Percentiles rank a stretch among this genome's conserved stretches.
phyloP scores from a whole-genome alignment of 2,888 invertebrate species.

The Tupiocoris notatus region DNA sequence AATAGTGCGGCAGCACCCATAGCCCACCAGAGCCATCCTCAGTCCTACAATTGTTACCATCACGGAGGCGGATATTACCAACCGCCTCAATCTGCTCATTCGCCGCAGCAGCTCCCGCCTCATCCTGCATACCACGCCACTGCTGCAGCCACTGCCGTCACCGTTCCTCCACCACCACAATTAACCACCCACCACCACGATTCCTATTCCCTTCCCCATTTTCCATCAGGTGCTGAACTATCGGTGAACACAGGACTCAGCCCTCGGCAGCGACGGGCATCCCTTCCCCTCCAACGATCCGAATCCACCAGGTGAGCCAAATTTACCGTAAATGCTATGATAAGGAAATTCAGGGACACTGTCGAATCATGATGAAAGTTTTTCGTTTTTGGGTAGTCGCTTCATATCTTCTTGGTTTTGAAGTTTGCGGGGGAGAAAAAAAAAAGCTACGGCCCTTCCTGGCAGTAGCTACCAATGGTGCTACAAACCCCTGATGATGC shows the following conservation, averaged over 20 bases:
- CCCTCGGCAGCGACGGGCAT: conserved; percentile 69
- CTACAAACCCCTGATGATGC: too few relatives aligned
- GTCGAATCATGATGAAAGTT: too few relatives aligned
- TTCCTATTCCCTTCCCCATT: conserved; percentile 69
- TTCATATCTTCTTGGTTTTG: too few relatives aligned
- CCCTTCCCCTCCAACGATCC: conserved; percentile 74
- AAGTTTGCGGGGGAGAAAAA: too few relatives aligned
- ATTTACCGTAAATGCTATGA: too few relatives aligned
- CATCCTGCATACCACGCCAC: conserved; percentile 46
- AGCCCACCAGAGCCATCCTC: neutral
- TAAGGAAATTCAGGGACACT: too few relatives aligned
- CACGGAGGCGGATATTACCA: neutral
- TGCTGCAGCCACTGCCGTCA: conserved; percentile 54
- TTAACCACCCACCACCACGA: conserved; percentile 58
- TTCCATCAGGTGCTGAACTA: conserved; percentile 65
- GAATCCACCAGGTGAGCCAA: conserved; percentile 72
- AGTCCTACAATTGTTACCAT: neutral
- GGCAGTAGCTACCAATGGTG: too few relatives aligned
- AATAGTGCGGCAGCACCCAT: conserved; percentile 53
- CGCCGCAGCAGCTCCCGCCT: conserved; percentile 57
- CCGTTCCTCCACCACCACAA: neutral
- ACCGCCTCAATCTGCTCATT: conserved; percentile 50
- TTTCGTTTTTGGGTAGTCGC: too few relatives aligned
- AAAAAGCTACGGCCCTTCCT: too few relatives aligned
- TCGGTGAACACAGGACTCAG: conserved; percentile 64